Conservation (phyloP, 2,797 vertebrate genomes). For the Acanthurus leucopareius region DNA sequence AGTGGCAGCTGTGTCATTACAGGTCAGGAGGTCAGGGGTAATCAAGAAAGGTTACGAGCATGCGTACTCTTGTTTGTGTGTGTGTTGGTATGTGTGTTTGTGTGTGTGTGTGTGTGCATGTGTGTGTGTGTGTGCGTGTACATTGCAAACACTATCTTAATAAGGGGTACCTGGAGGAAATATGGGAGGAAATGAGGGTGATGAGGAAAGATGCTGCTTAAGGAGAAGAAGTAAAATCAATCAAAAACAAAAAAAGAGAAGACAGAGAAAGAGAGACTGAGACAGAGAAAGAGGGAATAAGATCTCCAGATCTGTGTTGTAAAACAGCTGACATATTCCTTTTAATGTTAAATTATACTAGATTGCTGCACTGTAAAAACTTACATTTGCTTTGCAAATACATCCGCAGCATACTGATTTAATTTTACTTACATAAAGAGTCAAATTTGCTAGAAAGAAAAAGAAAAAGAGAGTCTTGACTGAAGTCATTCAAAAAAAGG, state of each 20-base stretch:
- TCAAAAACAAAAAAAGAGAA: constrained; percentile 22
- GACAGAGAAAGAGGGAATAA: constrained; percentile 6
- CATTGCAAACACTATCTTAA: constrained; percentile 68
- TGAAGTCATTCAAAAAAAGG: constrained; percentile 63
- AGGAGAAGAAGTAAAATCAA: constrained; percentile 55
- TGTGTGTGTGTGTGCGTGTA: constrained; percentile 19
- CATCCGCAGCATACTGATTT: not conserved
- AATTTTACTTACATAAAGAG: constrained; percentile 6
- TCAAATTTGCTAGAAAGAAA: constrained; percentile 42
- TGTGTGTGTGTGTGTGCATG: constrained; percentile 22
- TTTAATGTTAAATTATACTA: not conserved
- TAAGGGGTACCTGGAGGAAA: constrained; percentile 71
- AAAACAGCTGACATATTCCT: not conserved
- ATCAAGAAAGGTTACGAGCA: constrained; percentile 74
- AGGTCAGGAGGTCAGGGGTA: constrained; percentile 75
- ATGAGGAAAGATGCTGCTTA: constrained; percentile 58
- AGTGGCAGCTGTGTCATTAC: constrained; percentile 78
- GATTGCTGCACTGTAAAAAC: not conserved
- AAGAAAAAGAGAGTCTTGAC: constrained; percentile 33
- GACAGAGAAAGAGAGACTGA: constrained; percentile 4
- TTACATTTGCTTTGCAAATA: not conserved
- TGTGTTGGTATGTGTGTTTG: not conserved
- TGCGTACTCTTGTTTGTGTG: not conserved
- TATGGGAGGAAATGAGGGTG: constrained; percentile 68
- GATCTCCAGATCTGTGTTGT: not conserved